Percentiles rank a stretch among this genome's conserved stretches.
Conservation (phyloP, 1,140 invertebrate genomes). For the Lordiphosa clarofinis region DNA sequence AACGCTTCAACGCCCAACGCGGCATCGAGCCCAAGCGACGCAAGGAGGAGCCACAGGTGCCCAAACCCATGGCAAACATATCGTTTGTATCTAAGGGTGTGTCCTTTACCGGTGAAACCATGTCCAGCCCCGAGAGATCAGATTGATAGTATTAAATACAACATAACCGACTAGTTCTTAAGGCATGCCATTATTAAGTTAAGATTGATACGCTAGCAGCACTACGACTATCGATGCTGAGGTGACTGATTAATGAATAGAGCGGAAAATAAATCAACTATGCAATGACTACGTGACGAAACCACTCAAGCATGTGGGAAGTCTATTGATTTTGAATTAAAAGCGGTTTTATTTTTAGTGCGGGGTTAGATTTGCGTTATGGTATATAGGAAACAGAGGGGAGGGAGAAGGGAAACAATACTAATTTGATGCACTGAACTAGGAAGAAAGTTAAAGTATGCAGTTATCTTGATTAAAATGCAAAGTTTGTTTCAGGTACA, state of each 20-base stretch:
- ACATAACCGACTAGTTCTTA: neutral
- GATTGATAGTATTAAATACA: constrained; percentile 34
- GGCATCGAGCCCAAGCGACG: constrained; percentile 38
- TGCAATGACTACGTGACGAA: too few relatives aligned
- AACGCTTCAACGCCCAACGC: constrained; percentile 33
- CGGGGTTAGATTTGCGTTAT: too few relatives aligned
- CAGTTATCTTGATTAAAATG: too few relatives aligned
- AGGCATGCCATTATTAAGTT: constrained; percentile 8
- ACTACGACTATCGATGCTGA: constrained; percentile 1
- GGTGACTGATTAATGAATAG: constrained; percentile 11
- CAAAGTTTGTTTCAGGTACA: too few relatives aligned
- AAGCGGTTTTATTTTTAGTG: too few relatives aligned
- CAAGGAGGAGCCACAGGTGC: constrained; percentile 28
- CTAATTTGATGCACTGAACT: too few relatives aligned
- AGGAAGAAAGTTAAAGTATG: too few relatives aligned
- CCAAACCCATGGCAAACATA: neutral
- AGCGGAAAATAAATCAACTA: constrained; percentile 2
- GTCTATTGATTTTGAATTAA: too few relatives aligned
- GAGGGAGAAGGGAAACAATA: too few relatives aligned
- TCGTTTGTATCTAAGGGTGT: constrained; percentile 13
- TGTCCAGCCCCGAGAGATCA: constrained; percentile 56
- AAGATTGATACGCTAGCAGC: neutral
- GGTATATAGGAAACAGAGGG: too few relatives aligned
- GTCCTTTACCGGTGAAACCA: constrained; percentile 25
- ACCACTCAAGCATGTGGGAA: too few relatives aligned